Percentiles rank a stretch among this genome's conserved stretches.
These are phyloP conservation scores for Lutraria rhynchaena DNA, from an alignment of 1,140 invertebrate genomes.

Conservation along the genomic window DNA sequence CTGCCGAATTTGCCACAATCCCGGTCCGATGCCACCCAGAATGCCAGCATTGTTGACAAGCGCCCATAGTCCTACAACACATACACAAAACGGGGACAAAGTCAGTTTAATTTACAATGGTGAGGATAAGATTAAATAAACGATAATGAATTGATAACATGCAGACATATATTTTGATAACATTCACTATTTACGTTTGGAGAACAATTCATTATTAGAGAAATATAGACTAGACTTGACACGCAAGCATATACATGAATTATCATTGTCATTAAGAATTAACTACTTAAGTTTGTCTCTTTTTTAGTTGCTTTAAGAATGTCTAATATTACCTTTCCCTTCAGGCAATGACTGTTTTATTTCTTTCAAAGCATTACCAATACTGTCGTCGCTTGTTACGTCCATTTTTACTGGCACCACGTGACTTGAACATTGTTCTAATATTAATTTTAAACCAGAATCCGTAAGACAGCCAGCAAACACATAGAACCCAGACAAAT, in stretches of 20 bases:
- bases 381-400: conserved; percentile 57
- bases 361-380: conserved; percentile 19
- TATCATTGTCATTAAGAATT: no score
- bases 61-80: conserved; percentile 66
- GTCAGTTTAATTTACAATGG: not conserved
- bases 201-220: conserved; percentile 81
- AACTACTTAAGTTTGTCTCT: no score
- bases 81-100: not conserved
- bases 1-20: conserved; percentile 55
- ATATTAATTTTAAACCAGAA: conserved; percentile 46
- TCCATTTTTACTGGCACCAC: conserved; percentile 54
- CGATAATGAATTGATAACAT: not conserved
- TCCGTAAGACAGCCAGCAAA: conserved; percentile 80
- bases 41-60: conserved; percentile 71
- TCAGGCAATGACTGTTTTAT: conserved; percentile 16
- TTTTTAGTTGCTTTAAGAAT: no score
- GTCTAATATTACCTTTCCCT: conserved; percentile 52
- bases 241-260: no score
- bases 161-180: no score
- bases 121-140: not conserved
- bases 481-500: conserved; percentile 80
- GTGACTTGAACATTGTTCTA: not conserved
- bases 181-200: conserved; percentile 13
- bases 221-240: no score
- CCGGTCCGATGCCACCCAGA: conserved; percentile 37